These are phyloP conservation scores for Cyclina sinensis DNA, from an alignment of 1,140 invertebrate species.

Conservation along the genomic window DNA sequence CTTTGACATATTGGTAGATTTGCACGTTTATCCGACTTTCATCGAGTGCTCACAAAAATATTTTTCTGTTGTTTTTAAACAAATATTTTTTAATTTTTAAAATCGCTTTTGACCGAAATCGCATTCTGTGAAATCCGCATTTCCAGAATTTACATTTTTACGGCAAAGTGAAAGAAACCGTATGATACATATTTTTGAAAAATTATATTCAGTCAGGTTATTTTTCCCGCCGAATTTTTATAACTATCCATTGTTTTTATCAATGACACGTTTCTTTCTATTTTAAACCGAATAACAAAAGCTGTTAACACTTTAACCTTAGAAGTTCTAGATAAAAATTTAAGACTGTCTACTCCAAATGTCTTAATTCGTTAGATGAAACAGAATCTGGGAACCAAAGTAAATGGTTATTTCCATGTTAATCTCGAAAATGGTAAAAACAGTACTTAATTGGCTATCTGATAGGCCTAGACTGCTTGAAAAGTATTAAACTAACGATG, in stretches of 20 bases:
- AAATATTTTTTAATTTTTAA: no score
- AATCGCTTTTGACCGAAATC: no score
- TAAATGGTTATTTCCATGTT: constrained; percentile 31
- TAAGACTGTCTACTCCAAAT: background rate
- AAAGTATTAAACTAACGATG: background rate
- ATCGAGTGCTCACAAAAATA: no score
- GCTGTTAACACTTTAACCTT: background rate
- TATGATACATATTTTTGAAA: no score
- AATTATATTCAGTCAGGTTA: background rate
- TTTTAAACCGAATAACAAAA: background rate
- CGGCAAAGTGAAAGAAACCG: no score
- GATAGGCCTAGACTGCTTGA: background rate
- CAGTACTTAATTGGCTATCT: background rate
- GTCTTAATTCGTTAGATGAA: background rate
- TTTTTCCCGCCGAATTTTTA: background rate
- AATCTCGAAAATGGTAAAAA: constrained; percentile 26
- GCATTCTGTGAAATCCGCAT: no score
- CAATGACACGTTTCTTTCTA: background rate
- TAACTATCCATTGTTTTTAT: background rate
- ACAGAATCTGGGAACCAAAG: background rate
- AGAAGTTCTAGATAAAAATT: background rate
- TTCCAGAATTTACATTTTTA: no score
- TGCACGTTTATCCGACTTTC: no score
- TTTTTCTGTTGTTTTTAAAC: no score
- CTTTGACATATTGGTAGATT: background rate